Evolutionary conservation across 2,797 vertebrate species (phyloP), one percentile per base, ranked within the genome.

Genomic region (Eleutherodactylus coqui): DNA sequence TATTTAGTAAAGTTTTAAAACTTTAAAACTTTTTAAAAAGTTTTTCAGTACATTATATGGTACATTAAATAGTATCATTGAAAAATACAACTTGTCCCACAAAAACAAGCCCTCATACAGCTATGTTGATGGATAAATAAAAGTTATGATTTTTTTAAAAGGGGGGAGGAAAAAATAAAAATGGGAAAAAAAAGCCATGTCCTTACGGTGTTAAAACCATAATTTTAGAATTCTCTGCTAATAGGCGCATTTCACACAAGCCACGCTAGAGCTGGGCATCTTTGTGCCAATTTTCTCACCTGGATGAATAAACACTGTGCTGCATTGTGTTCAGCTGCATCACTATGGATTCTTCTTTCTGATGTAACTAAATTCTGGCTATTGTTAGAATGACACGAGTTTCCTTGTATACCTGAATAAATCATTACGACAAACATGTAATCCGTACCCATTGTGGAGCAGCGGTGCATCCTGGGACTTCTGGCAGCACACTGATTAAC

Each of bases 341-440:
- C 79, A 82, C 69, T 75, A 75, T 86, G 79, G 85, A 82, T 81
- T 82, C 58, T 17, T 41, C 13, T 53, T 67, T 69, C 83, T 77
- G 83, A 79, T 45, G 83, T 79, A 85, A 79, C 83, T 72, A 72
- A 79, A 79, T 78, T 75, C 85, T 64, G 32, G n/a, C 62, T 86
- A 82, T 72, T 80, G 84, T 79, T 85, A 80, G 47, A 69, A 72
- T 19, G 64, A 70, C 75, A 79, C n/a, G 53, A 36, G 62, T 85
- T 85, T 85, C 79, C 84, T 67, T 85, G 84, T 80, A 75, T 53
- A 53, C 51, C 38, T 41, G 75, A 84, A 84, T 69, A 83, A 69
- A 77, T 84, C 78, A 81, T 79, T 67, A 81, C 77, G 69, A 81
- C 70, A 84, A 73, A 73, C 70, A 73, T 75, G 49, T 73, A 80